Evolutionary conservation across 1,140 invertebrate genomes (phyloP).

Genomic region (Drosophila pruinosa): DNA sequence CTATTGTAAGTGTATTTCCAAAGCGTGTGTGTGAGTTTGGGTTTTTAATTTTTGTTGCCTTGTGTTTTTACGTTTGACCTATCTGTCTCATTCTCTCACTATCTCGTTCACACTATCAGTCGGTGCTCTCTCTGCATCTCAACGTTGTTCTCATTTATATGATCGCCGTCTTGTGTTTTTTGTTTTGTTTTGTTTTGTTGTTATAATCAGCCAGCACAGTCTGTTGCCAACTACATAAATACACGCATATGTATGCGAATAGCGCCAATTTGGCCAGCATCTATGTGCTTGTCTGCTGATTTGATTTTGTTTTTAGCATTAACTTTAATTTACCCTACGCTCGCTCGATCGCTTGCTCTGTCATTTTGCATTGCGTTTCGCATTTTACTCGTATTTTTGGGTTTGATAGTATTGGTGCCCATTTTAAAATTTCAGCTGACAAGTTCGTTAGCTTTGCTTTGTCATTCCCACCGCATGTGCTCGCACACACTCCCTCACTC

Average conservation of each 20-base stretch:
- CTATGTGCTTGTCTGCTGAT: slow-evolving; percentile 33
- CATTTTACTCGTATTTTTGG: slow-evolving; percentile 7
- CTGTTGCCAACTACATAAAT: slow-evolving; percentile 69
- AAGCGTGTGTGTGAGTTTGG: slow-evolving; percentile 11
- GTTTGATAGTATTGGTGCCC: slow-evolving; percentile 22
- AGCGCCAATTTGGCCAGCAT: slow-evolving; percentile 69
- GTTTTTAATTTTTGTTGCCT: slow-evolving; percentile 30
- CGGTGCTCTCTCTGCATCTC: not conserved
- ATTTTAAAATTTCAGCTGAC: slow-evolving; percentile 38
- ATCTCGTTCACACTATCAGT: slow-evolving; percentile 2
- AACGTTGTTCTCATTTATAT: slow-evolving; percentile 17
- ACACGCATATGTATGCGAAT: slow-evolving; percentile 2
- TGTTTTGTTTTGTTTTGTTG: slow-evolving; percentile 28
- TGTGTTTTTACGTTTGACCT: slow-evolving; percentile 41
- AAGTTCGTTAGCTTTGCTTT: slow-evolving; percentile 79
- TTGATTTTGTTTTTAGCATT: slow-evolving; percentile 57
- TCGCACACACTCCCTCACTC: slow-evolving; percentile 6
- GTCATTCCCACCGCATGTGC: slow-evolving; percentile 39
- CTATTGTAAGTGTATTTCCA: not conserved
- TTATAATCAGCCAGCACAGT: slow-evolving; percentile 3
- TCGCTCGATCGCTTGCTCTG: not conserved
- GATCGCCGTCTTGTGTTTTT: slow-evolving; percentile 15
- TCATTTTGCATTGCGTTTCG: slow-evolving; percentile 37
- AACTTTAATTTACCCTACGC: slow-evolving; percentile 61
- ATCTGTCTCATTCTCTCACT: not conserved